These are phyloP conservation scores for Melitaea cinxia DNA, from an alignment of 1,140 invertebrate genomes.

Conservation along the genomic window DNA sequence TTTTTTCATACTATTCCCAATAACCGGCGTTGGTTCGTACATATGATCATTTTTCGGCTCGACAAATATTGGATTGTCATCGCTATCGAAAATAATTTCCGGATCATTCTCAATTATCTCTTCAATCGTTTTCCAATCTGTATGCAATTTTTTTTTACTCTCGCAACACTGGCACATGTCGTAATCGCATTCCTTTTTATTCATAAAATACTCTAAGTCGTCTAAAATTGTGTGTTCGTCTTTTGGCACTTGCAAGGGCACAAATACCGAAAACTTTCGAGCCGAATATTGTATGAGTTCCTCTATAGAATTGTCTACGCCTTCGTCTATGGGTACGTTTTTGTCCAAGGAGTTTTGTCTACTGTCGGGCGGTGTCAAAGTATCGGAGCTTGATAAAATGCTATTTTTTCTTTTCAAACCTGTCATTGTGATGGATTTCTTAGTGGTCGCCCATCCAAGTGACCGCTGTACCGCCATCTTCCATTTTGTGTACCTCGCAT, in stretches of 20 bases:
- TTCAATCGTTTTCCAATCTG: constrained; percentile 71
- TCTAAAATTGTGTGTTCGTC: constrained; percentile 69
- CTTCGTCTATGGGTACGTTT: constrained; percentile 48
- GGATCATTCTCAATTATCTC: constrained; percentile 76
- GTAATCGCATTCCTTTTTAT: constrained; percentile 72
- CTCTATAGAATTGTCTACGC: constrained; percentile 50
- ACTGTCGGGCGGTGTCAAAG: constrained; percentile 45
- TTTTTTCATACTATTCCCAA: constrained; percentile 36
- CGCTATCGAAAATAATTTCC: constrained; percentile 73
- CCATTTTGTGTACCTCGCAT: constrained; percentile 93
- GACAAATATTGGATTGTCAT: constrained; percentile 65
- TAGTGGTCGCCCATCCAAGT: constrained; percentile 90
- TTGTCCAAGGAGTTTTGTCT: constrained; percentile 54
- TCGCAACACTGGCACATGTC: constrained; percentile 69
- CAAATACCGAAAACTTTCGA: constrained; percentile 65
- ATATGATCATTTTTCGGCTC: constrained; percentile 37
- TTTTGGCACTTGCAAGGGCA: constrained; percentile 49
- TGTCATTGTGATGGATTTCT: constrained; percentile 88
- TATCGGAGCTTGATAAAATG: constrained; percentile 49
- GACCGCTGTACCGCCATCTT: constrained; percentile 95
- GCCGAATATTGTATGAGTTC: constrained; percentile 63
- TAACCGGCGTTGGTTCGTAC: constrained; percentile 3
- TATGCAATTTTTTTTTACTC: constrained; percentile 55
- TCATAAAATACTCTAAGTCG: constrained; percentile 67
- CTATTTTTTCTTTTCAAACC: constrained; percentile 83